These are phyloP conservation scores for Stratiomys singularior DNA, from an alignment of 2,888 invertebrate species.

Conservation along the genomic window DNA sequence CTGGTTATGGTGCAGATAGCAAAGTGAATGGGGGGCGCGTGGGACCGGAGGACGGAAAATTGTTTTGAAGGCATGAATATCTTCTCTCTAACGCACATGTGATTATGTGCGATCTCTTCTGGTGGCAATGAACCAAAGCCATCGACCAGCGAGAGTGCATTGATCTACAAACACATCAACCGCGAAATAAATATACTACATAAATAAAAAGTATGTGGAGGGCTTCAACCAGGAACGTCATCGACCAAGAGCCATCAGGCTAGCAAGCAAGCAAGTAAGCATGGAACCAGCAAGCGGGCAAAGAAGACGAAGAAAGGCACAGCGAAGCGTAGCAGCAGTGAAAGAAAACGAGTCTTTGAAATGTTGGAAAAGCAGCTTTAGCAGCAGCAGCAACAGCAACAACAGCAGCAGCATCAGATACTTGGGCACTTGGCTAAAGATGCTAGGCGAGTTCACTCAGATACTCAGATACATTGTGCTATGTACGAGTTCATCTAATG, in stretches of 20 bases:
- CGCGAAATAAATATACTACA: slow-evolving; percentile 30
- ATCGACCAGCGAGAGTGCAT: slow-evolving; percentile 59
- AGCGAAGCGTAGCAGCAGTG: neutral
- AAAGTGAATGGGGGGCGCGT: neutral
- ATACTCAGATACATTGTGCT: slow-evolving; percentile 25
- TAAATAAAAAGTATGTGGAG: slow-evolving; percentile 40
- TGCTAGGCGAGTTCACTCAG: slow-evolving; percentile 12
- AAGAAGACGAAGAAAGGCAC: no score
- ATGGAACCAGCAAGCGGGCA: neutral
- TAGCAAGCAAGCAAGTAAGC: neutral
- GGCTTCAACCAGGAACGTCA: slow-evolving; percentile 35
- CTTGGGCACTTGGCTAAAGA: neutral
- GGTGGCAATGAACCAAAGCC: slow-evolving; percentile 67
- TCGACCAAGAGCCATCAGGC: neutral
- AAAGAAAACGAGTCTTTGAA: slow-evolving; percentile 21
- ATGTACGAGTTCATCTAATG: slow-evolving; percentile 17
- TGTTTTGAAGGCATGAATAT: neutral
- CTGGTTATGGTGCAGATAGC: neutral
- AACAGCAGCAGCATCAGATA: no score
- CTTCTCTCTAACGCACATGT: slow-evolving; percentile 36
- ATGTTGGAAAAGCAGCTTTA: neutral
- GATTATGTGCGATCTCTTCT: slow-evolving; percentile 55
- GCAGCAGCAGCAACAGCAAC: neutral
- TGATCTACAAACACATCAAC: slow-evolving; percentile 52
- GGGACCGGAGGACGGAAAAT: no score